Evolutionary conservation across 2,888 invertebrate genomes (phyloP), one percentile per base, ranked within the genome.

Genomic region (Eustalomyia histrio): DNA sequence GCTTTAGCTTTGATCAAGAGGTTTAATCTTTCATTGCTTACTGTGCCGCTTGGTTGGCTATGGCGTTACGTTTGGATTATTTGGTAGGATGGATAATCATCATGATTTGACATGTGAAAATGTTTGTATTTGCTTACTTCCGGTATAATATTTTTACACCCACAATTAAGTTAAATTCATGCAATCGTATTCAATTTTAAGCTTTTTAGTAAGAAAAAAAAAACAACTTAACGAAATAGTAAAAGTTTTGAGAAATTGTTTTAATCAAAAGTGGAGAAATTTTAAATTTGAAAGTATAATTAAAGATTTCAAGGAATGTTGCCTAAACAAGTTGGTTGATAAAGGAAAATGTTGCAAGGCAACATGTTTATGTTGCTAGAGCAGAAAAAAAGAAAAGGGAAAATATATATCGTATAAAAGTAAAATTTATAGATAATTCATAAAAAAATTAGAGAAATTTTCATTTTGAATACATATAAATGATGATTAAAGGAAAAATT

Each of bases 21-120:
- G 12, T 50, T 29, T 76, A 72, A 57, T 57, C n/a, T 29, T 75
- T 76, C 52, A 73, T 73, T 29, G 63, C 17, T 73, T 73, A 33
- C n/a, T 47, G 29, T 50, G 55, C 7, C 47, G 75, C 16, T 72
- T 73, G 64, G 67, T 68, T 76, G 67, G 61, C 21, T 68, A 43
- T 57, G 50, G 57, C 53, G 63, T 64, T 69, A 58, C 71, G 52
- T 71, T 72, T 67, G 33, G 67, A 55, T 76, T 71, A 72, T 35
- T 53, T 64, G 69, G 58, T 52, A 74, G 78, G 76, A 80, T 76
- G 68, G 64, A 65, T 58, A 50, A 64, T 63, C 10, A 47, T 76
- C 68, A 65, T 80, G 53, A 73, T 76, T 78, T 78, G 75, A 75
- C 74, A 75, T 81, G 81, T 75, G 78, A 81, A 81, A 81, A 78